These are phyloP conservation scores for Dolichomitus sp. DNA, from an alignment of 2,888 invertebrate genomes.

Conservation along the genomic window DNA sequence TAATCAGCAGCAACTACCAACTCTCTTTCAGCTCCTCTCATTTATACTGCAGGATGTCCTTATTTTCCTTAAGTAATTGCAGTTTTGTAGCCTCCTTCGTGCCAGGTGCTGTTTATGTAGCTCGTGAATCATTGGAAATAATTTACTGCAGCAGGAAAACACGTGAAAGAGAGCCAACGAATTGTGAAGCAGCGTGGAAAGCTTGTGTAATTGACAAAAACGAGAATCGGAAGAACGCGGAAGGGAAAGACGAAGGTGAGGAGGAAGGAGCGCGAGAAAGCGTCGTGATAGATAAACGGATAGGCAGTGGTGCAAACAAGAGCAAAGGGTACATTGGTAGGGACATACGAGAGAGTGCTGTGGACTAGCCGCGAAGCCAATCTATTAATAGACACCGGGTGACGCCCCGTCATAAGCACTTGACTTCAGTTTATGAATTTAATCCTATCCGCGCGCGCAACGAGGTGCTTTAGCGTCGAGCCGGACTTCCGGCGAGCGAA, in stretches of 20 bases:
- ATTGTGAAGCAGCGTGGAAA: conserved; percentile 15
- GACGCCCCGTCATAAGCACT: conserved; percentile 70
- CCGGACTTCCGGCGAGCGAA: conserved; percentile 66
- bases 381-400: conserved; percentile 67
- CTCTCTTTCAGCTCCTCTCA: conserved; percentile 19
- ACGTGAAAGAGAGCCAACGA: not conserved
- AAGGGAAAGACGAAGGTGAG: conserved; percentile 35
- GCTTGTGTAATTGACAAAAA: conserved; percentile 22
- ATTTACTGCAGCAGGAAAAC: conserved; percentile 2
- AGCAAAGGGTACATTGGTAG: conserved; percentile 19
- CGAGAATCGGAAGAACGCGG: conserved; percentile 62
- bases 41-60: not conserved
- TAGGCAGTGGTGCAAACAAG: not conserved
- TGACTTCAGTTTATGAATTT: conserved; percentile 69
- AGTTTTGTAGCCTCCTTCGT: not conserved
- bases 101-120: not conserved
- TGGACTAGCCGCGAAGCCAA: conserved; percentile 32
- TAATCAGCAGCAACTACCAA: conserved; percentile 72
- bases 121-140: not conserved
- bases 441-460: conserved; percentile 57
- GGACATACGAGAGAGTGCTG: conserved; percentile 23
- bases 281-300: conserved; percentile 33
- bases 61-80: conserved; percentile 1
- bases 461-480: conserved; percentile 61
- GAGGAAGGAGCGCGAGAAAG: conserved; percentile 23